Percentiles rank a stretch among this genome's conserved stretches.
Conservation (phyloP, 2,113 vertebrate genomes). For the Clarias gariepinus region DNA sequence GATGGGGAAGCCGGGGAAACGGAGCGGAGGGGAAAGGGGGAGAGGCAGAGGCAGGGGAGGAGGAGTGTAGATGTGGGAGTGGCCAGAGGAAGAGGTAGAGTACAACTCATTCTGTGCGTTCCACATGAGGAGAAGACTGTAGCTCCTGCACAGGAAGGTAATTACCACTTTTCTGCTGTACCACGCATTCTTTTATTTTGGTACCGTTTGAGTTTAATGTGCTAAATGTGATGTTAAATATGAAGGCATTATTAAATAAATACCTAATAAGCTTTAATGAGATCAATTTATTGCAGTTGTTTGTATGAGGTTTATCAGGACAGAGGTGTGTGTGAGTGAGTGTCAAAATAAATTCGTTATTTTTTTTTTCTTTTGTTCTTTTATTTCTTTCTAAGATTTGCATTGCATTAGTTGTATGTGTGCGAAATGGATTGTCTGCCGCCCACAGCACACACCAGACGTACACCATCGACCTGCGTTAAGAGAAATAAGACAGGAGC, state of each 20-base stretch:
- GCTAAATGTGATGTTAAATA: not conserved
- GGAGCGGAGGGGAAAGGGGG: slow-evolving; percentile 49
- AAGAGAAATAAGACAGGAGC: slow-evolving; percentile 47
- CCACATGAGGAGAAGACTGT: slow-evolving; percentile 46
- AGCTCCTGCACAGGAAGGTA: slow-evolving; percentile 19
- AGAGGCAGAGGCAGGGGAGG: slow-evolving; percentile 65
- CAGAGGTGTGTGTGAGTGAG: too few relatives aligned
- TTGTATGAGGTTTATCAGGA: not conserved
- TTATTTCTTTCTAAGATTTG: not conserved
- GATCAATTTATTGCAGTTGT: not conserved
- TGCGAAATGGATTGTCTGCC: not conserved
- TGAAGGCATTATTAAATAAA: not conserved
- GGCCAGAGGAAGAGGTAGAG: slow-evolving; percentile 57
- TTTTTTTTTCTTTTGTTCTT: too few relatives aligned
- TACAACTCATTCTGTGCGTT: slow-evolving; percentile 59
- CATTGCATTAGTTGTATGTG: not conserved
- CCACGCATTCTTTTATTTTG: too few relatives aligned
- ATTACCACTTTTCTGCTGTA: too few relatives aligned
- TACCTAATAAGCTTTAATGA: not conserved
- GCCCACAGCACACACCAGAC: not conserved
- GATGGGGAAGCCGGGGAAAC: slow-evolving; percentile 3
- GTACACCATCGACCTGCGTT: not conserved
- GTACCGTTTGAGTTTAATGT: not conserved
- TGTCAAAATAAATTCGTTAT: too few relatives aligned
- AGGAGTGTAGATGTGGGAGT: slow-evolving; percentile 48